Evolutionary conservation across 1,140 invertebrate genomes (phyloP).

Genomic region (Odontomachus brunneus): DNA sequence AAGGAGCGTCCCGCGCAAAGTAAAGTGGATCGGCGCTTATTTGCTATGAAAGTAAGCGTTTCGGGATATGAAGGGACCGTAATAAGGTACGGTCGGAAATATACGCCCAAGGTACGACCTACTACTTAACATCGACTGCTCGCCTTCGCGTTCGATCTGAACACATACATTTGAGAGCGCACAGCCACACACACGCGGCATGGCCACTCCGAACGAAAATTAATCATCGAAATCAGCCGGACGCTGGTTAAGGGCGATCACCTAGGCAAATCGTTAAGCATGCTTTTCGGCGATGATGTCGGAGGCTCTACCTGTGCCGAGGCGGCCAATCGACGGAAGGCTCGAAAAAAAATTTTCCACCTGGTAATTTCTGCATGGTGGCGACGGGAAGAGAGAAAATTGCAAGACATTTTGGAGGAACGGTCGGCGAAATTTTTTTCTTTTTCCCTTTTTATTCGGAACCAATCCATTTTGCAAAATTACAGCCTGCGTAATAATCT

Average conservation of each 20-base stretch:
- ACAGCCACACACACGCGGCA: slow-evolving; percentile 65
- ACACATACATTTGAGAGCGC: slow-evolving; percentile 75
- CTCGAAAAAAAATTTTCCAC: slow-evolving; percentile 61
- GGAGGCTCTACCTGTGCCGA: slow-evolving; percentile 47
- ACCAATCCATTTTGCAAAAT: slow-evolving; percentile 54
- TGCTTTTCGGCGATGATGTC: slow-evolving; percentile 46
- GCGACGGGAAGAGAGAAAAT: slow-evolving; percentile 56
- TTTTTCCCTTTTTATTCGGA: slow-evolving; percentile 14
- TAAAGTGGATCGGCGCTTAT: not conserved
- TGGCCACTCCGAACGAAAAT: slow-evolving; percentile 67
- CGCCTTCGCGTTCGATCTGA: slow-evolving; percentile 59
- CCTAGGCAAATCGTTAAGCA: slow-evolving; percentile 54
- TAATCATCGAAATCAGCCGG: slow-evolving; percentile 76
- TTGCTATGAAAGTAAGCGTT: not conserved
- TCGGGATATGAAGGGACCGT: not conserved
- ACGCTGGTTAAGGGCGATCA: slow-evolving; percentile 67
- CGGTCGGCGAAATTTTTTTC: slow-evolving; percentile 21
- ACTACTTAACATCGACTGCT: slow-evolving; percentile 62
- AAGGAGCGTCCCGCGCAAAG: not conserved
- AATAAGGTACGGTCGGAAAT: slow-evolving; percentile 44
- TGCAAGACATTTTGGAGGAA: slow-evolving; percentile 53
- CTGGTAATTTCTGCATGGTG: slow-evolving; percentile 52
- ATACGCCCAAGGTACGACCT: slow-evolving; percentile 52
- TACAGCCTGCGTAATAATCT: slow-evolving; percentile 40
- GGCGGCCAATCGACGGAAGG: slow-evolving; percentile 38